Conservation (phyloP, 2,797 vertebrate species). For the Melanotaenia maccullochi region DNA sequence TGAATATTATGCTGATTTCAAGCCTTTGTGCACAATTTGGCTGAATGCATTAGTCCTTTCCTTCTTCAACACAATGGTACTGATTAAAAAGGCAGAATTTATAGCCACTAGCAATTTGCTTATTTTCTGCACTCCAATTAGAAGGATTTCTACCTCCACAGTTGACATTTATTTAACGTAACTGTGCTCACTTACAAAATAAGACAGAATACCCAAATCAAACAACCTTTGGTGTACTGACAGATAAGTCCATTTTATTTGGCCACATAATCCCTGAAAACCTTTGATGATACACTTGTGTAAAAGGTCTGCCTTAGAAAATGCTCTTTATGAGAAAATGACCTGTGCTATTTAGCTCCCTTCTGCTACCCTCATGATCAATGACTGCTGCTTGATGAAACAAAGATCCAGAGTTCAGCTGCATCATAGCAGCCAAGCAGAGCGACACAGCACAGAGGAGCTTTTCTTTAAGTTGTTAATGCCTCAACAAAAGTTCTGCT, state of each 20-base stretch:
- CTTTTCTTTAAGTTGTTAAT: slow-evolving; percentile 27
- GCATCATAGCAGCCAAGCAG: slow-evolving; percentile 5
- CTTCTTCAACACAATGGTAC: no score
- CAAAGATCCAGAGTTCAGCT: slow-evolving; percentile 24
- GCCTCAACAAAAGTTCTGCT: slow-evolving; percentile 12
- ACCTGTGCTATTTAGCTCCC: slow-evolving; percentile 9
- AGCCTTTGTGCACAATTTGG: no score
- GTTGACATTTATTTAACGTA: slow-evolving; percentile 30
- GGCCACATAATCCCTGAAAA: slow-evolving; percentile 32
- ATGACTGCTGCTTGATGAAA: slow-evolving; percentile 19
- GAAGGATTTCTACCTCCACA: no score
- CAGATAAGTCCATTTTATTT: slow-evolving; percentile 47
- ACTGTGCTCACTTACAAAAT: slow-evolving; percentile 7
- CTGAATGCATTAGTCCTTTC: no score
- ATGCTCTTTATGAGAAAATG: slow-evolving; percentile 34
- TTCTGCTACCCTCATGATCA: slow-evolving; percentile 34
- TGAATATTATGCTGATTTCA: no score
- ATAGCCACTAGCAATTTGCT: no score
- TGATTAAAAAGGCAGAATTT: no score
- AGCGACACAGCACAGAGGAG: neutral
- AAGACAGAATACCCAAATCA: neutral
- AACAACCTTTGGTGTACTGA: slow-evolving; percentile 23
- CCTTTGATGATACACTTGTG: slow-evolving; percentile 23
- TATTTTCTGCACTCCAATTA: no score
- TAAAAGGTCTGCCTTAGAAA: slow-evolving; percentile 32